Conservation (phyloP, 2,797 vertebrate genomes). For the Todus mexicanus region DNA sequence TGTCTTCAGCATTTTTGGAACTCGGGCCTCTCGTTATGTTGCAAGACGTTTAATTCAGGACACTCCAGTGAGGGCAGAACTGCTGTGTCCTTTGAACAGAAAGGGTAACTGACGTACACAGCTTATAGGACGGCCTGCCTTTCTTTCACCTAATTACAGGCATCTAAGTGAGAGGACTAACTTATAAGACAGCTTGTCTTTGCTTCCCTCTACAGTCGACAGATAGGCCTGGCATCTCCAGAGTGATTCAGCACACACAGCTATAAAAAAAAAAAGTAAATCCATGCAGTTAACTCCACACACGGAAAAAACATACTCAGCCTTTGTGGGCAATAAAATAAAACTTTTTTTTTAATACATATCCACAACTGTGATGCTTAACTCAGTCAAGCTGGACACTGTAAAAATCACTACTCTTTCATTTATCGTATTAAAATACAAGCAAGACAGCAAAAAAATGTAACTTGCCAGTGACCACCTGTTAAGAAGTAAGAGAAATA, state of each 20-base stretch:
- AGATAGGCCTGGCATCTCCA: not conserved
- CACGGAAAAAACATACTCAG: not conserved
- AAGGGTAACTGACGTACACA: not conserved
- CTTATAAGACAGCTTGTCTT: not conserved
- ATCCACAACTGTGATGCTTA: not conserved
- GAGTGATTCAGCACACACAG: not conserved
- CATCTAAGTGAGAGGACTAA: not conserved
- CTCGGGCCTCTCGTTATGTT: not conserved
- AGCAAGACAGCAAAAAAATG: not conserved
- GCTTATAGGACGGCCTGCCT: not conserved
- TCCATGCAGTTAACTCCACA: not conserved
- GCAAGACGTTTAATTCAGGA: not conserved
- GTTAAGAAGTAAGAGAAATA: not conserved
- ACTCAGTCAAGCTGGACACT: not conserved
- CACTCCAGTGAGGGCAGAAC: not conserved
- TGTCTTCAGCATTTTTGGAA: not conserved
- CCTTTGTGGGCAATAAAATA: not conserved
- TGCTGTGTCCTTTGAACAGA: not conserved
- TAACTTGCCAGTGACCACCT: not conserved
- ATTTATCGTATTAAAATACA: not conserved
- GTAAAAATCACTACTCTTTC: not conserved
- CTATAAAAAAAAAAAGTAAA: not conserved
- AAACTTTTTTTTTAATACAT: not conserved
- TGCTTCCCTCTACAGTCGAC: slow-evolving; percentile 36
- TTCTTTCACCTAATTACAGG: not conserved